phyloP scores from a whole-genome alignment of 2,113 vertebrate genomes.

The Syngnathoides biaculeatus region DNA sequence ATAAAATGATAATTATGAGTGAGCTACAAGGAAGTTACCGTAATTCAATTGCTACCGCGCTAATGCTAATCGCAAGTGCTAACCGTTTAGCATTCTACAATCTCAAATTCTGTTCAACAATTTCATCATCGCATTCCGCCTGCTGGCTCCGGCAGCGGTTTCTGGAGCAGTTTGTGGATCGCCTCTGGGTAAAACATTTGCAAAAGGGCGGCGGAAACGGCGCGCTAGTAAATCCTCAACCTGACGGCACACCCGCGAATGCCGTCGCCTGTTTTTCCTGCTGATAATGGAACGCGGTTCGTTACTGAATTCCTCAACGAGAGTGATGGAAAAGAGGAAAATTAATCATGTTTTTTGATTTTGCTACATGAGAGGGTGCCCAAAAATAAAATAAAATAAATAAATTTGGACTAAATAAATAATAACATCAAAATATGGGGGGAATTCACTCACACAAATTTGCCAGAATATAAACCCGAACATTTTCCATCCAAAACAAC shows the following conservation, averaged over 20 bases:
- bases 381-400: background rate
- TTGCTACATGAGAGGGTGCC: background rate
- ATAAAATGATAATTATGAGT: too few species aligned
- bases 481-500: too few species aligned
- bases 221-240: constrained; percentile 10
- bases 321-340: constrained; percentile 16
- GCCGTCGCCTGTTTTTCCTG: constrained; percentile 29
- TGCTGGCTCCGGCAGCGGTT: background rate
- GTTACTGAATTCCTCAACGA: constrained; percentile 28
- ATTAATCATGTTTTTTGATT: constrained; percentile 6
- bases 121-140: background rate
- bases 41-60: too few species aligned
- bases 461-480: background rate
- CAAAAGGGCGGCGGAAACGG: constrained; percentile 6
- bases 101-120: too few species aligned
- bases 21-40: too few species aligned
- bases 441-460: background rate
- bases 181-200: constrained; percentile 3
- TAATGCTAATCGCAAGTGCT: too few species aligned
- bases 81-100: too few species aligned
- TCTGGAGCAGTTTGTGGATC: background rate
- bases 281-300: constrained; percentile 30
- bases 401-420: too few species aligned
- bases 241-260: constrained; percentile 32
- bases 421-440: too few species aligned